phyloP scores from a whole-genome alignment of 2,797 vertebrate genomes.

The Danio choprae region DNA sequence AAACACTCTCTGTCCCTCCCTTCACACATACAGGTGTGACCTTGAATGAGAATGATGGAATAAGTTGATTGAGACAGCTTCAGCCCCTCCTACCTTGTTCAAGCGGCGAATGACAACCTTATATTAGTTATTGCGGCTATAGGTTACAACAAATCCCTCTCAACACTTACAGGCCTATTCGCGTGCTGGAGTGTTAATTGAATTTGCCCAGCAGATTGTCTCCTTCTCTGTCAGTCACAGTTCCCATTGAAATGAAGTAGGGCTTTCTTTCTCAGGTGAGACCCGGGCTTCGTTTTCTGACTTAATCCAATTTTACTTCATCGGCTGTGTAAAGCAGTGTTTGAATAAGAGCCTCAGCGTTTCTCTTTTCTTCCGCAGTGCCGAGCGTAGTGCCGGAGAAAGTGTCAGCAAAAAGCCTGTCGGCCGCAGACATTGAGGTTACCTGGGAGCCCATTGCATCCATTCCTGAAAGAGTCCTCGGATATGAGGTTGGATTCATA shows the following conservation, averaged over 20 bases:
- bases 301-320: conserved; percentile 67
- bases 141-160: conserved; percentile 80
- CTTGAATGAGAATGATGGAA: conserved; percentile 73
- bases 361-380: conserved; percentile 78
- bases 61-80: conserved; percentile 62
- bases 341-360: conserved; percentile 39
- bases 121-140: conserved; percentile 79
- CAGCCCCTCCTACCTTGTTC: conserved; percentile 59
- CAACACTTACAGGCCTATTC: conserved; percentile 77
- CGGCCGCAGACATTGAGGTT: conserved; percentile 89
- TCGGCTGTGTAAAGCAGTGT: conserved; percentile 50
- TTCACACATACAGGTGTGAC: conserved; percentile 63
- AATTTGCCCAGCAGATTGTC: conserved; percentile 80
- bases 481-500: conserved; percentile 86
- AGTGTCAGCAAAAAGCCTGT: conserved; percentile 84
- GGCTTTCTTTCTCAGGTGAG: conserved; percentile 70
- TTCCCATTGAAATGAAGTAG: conserved; percentile 75
- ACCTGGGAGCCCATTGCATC: conserved; percentile 84
- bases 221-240: conserved; percentile 79
- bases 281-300: conserved; percentile 68
- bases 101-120: conserved; percentile 72
- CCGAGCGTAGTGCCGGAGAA: conserved; percentile 83
- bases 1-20: conserved; percentile 5
- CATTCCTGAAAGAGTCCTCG: conserved; percentile 87
- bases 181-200: conserved; percentile 80